Evolutionary conservation across 2,113 vertebrate genomes (phyloP).

Genomic region (Collichthys lucidus): DNA sequence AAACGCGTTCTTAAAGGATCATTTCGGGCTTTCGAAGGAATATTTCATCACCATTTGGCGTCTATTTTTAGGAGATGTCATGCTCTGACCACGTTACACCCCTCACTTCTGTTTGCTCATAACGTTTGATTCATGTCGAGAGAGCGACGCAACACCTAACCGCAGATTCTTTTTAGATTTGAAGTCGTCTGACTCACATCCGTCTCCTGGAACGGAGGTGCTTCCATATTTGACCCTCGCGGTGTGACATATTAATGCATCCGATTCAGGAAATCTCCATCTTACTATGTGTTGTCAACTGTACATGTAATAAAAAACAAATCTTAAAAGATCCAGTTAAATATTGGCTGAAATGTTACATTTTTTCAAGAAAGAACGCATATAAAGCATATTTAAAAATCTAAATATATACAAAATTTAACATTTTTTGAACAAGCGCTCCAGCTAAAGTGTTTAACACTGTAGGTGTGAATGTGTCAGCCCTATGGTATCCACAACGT

Average conservation of each 20-base stretch:
- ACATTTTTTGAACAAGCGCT: no score
- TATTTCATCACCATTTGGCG: conserved; percentile 17
- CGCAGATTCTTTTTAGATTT: not conserved
- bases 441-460: no score
- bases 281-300: not conserved
- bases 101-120: conserved; percentile 7
- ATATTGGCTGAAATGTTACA: not conserved
- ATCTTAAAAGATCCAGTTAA: not conserved
- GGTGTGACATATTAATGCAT: not conserved
- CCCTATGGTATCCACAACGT: no score
- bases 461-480: no score
- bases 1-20: conserved; percentile 24
- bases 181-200: not conserved
- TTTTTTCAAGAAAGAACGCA: not conserved
- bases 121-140: conserved; percentile 8
- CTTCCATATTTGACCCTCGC: not conserved
- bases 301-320: no score
- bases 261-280: not conserved
- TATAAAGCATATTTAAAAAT: no score
- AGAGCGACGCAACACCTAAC: not conserved
- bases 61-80: conserved; percentile 27
- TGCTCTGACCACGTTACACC: not conserved
- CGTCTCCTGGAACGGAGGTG: not conserved
- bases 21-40: conserved; percentile 25
- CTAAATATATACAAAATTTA: no score